Evolutionary conservation across 2,888 invertebrate genomes (phyloP).

Genomic region (Synanthedon andrenaeformis): DNA sequence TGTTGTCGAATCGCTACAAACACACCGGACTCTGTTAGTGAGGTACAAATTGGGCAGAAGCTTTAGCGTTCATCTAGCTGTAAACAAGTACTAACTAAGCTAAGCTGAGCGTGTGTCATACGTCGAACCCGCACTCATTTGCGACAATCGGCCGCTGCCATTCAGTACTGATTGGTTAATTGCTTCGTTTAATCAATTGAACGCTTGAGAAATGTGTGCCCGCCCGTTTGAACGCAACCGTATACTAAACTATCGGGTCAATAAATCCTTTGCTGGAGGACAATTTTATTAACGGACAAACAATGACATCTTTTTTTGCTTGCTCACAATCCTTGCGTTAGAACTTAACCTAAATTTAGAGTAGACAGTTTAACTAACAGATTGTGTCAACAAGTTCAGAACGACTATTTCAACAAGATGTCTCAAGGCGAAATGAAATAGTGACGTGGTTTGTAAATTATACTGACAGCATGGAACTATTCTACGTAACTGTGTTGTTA

Average conservation of each 20-base stretch:
- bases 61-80: not conserved
- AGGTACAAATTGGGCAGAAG: not conserved
- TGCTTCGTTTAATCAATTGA: constrained; percentile 70
- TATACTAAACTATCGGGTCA: constrained; percentile 30
- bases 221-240: constrained; percentile 32
- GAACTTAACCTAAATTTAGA: no score
- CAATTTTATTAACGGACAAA: constrained; percentile 41
- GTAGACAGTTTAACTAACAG: no score
- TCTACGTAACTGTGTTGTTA: no score
- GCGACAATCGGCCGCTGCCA: constrained; percentile 55
- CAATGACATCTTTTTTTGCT: constrained; percentile 15
- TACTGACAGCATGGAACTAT: no score
- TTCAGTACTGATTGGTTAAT: constrained; percentile 67
- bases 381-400: no score
- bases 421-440: no score
- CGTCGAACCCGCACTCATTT: constrained; percentile 47
- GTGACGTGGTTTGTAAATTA: no score
- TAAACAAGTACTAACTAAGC: not conserved
- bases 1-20: no score
- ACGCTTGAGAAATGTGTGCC: constrained; percentile 54
- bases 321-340: no score
- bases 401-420: no score
- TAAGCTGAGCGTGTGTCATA: not conserved
- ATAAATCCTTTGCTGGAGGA: constrained; percentile 54
- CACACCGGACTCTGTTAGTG: not conserved